phyloP scores from a whole-genome alignment of 2,113 vertebrate genomes.

The Corythaeola cristata region DNA sequence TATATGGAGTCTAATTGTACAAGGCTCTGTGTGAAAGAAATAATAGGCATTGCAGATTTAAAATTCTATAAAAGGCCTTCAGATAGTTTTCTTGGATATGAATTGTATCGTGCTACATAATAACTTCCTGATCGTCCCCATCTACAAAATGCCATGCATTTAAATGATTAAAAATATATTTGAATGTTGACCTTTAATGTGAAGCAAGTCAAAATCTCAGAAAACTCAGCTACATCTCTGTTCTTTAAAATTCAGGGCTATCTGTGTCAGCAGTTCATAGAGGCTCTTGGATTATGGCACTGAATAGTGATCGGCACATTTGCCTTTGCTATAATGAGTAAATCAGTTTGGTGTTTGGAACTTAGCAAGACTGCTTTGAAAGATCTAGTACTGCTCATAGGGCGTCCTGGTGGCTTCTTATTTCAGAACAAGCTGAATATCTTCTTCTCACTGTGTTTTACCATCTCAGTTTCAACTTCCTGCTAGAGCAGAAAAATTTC shows the following conservation, averaged over 20 bases:
- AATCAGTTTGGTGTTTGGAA: not conserved
- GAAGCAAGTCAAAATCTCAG: not conserved
- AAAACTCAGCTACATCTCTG: not conserved
- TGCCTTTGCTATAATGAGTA: not conserved
- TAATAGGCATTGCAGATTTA: not conserved
- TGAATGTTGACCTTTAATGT: not conserved
- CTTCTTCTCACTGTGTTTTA: not conserved
- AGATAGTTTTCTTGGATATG: not conserved
- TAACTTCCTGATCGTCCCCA: not conserved
- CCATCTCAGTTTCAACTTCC: not conserved
- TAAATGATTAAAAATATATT: not conserved
- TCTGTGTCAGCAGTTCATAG: not conserved
- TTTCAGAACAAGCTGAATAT: not conserved
- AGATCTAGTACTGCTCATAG: not conserved
- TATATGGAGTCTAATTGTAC: not conserved
- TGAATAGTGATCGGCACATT: not conserved
- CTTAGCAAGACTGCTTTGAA: not conserved
- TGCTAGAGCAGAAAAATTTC: not conserved
- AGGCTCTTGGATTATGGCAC: not conserved
- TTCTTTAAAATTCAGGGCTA: not conserved
- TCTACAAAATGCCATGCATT: not conserved
- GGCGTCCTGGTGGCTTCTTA: accelerated
- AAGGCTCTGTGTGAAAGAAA: not conserved
- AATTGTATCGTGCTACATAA: not conserved
- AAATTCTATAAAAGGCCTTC: not conserved